Percentiles rank a stretch among this genome's conserved stretches.
Conservation (phyloP, 2,113 vertebrate species). For the Misgurnus mizolepis region DNA sequence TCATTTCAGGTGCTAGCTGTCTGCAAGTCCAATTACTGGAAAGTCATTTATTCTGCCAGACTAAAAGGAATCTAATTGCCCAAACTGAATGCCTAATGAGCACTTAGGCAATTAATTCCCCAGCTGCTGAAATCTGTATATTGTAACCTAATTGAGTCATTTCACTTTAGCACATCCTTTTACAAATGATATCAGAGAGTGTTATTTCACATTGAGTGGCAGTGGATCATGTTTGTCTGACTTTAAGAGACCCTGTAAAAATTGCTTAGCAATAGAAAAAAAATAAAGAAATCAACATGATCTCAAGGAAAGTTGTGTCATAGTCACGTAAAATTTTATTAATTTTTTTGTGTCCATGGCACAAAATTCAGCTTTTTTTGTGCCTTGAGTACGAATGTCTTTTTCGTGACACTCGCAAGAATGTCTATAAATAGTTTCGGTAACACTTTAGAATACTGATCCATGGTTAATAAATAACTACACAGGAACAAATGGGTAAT, state of each 20-base stretch:
- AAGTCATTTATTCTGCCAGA: slow-evolving; percentile 69
- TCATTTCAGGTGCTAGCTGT: slow-evolving; percentile 65
- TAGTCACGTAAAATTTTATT: too few species aligned
- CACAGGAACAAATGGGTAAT: too few species aligned
- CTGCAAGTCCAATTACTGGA: slow-evolving; percentile 71
- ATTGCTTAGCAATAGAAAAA: not conserved
- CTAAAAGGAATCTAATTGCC: slow-evolving; percentile 70
- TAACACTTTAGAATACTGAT: too few species aligned
- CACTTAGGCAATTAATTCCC: slow-evolving; percentile 73
- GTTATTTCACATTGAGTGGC: slow-evolving; percentile 11
- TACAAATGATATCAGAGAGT: slow-evolving; percentile 47
- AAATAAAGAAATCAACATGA: not conserved
- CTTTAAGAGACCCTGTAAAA: not conserved
- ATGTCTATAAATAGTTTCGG: too few species aligned
- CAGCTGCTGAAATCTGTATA: slow-evolving; percentile 71
- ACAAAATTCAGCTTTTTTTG: too few species aligned
- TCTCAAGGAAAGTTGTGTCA: too few species aligned
- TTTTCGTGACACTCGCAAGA: too few species aligned
- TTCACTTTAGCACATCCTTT: slow-evolving; percentile 60
- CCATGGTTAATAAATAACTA: too few species aligned
- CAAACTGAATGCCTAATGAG: slow-evolving; percentile 72
- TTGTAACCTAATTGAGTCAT: slow-evolving; percentile 73
- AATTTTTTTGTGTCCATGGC: too few species aligned
- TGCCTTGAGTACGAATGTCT: too few species aligned
- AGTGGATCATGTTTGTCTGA: slow-evolving; percentile 30